Conservation (phyloP, 2,888 invertebrate species). For the Caenorhabditis angaria region DNA sequence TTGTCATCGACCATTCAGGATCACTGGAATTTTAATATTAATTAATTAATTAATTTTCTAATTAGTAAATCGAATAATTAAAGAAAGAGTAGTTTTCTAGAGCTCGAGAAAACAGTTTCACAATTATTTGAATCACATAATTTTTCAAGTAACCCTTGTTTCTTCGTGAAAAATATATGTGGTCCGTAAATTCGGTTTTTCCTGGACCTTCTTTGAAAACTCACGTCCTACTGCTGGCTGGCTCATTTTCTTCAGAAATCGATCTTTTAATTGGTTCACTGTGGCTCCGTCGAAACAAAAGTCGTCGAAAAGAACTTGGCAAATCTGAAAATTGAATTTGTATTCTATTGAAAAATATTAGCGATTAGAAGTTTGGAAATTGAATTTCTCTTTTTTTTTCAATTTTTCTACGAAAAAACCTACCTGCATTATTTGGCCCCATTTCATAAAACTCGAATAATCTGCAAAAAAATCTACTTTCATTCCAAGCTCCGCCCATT, state of each 20-base stretch:
- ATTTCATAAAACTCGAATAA: constrained; percentile 28
- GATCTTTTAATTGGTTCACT: constrained; percentile 25
- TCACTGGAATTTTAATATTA: constrained; percentile 19
- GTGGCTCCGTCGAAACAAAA: constrained; percentile 30
- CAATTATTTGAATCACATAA: too few species aligned
- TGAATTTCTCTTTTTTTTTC: constrained; percentile 6
- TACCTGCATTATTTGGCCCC: constrained; percentile 8
- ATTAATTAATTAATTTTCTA: neutral
- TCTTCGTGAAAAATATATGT: neutral
- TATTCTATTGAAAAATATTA: neutral
- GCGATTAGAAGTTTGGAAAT: neutral
- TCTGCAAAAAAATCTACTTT: constrained; percentile 16
- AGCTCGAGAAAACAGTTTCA: too few species aligned
- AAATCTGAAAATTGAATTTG: neutral
- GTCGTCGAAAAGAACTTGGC: too few species aligned
- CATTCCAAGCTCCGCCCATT: neutral
- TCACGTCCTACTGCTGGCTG: constrained; percentile 33
- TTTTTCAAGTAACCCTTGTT: too few species aligned
- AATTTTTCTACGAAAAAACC: neutral
- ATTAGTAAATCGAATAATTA: too few species aligned
- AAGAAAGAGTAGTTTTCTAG: too few species aligned
- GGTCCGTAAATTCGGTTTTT: too few species aligned
- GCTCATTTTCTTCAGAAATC: constrained; percentile 2
- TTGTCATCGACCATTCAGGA: constrained; percentile 37
- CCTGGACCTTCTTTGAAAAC: too few species aligned